These are phyloP conservation scores for Tenthredo mesomela DNA, from an alignment of 2,888 invertebrate genomes.

Conservation along the genomic window DNA sequence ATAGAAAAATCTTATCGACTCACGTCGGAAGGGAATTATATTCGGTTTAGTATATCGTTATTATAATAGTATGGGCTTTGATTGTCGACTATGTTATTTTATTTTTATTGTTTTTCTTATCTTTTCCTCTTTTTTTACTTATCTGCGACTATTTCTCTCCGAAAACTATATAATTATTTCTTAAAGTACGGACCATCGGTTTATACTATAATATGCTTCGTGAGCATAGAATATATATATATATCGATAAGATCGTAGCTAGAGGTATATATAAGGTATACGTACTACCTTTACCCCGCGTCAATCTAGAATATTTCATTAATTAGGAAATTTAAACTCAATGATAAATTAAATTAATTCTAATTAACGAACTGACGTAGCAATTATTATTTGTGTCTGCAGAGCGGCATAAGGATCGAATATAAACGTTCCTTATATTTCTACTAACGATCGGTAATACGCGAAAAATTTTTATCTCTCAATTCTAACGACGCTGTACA, in stretches of 20 bases:
- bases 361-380: slow-evolving; percentile 38
- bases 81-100: slow-evolving; percentile 5
- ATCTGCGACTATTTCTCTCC: slow-evolving; percentile 7
- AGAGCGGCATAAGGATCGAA: neutral
- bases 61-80: neutral
- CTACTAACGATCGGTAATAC: neutral
- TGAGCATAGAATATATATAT: neutral
- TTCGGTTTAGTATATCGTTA: neutral
- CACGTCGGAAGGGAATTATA: slow-evolving; percentile 17
- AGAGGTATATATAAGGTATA: no score
- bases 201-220: slow-evolving; percentile 8
- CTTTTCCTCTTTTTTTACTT: neutral
- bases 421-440: neutral
- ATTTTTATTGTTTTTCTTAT: neutral
- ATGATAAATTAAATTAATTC: slow-evolving; percentile 33
- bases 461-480: neutral
- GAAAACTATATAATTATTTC: slow-evolving; percentile 4
- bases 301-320: slow-evolving; percentile 44
- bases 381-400: neutral
- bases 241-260: slow-evolving; percentile 33
- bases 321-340: slow-evolving; percentile 42
- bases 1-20: slow-evolving; percentile 33
- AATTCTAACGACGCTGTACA: neutral
- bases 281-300: neutral
- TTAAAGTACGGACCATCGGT: neutral